Conservation (phyloP, 2,888 invertebrate genomes). For the Ormyrus thymus region DNA sequence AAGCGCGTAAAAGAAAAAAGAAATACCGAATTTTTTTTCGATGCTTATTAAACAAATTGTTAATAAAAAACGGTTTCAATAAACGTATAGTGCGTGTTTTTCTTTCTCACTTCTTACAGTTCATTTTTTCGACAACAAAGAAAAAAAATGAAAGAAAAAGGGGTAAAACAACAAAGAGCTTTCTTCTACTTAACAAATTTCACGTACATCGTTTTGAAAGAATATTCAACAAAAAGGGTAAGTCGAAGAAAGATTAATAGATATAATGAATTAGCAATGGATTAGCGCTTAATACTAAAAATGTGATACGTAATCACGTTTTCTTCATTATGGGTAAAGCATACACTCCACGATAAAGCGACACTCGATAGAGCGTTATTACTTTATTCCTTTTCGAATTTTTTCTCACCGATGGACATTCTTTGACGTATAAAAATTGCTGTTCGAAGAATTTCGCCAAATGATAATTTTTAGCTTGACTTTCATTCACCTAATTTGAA, state of each 20-base stretch:
- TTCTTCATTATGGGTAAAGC: conserved; percentile 42
- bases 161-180: conserved; percentile 59
- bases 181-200: conserved; percentile 58
- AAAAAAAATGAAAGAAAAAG: conserved; percentile 60
- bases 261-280: conserved; percentile 61
- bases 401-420: conserved; percentile 55
- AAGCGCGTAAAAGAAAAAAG: conserved; percentile 49
- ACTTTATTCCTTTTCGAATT: conserved; percentile 59
- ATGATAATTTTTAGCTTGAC: conserved; percentile 19
- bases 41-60: conserved; percentile 55
- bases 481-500: conserved; percentile 8
- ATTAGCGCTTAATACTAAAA: conserved; percentile 66
- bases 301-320: conserved; percentile 63
- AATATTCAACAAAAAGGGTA: conserved; percentile 62
- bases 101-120: conserved; percentile 54
- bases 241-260: conserved; percentile 59
- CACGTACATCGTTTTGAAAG: conserved; percentile 60
- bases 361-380: conserved; percentile 60
- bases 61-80: conserved; percentile 38
- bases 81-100: conserved; percentile 48
- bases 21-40: conserved; percentile 59
- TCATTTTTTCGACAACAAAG: conserved; percentile 50
- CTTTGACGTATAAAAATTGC: conserved; percentile 61
- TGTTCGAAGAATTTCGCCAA: conserved; percentile 60
- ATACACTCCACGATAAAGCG: conserved; percentile 49